Evolutionary conservation across 2,113 vertebrate species (phyloP), one percentile per base, ranked within the genome.

Genomic region (Brachypteracias leptosomus): DNA sequence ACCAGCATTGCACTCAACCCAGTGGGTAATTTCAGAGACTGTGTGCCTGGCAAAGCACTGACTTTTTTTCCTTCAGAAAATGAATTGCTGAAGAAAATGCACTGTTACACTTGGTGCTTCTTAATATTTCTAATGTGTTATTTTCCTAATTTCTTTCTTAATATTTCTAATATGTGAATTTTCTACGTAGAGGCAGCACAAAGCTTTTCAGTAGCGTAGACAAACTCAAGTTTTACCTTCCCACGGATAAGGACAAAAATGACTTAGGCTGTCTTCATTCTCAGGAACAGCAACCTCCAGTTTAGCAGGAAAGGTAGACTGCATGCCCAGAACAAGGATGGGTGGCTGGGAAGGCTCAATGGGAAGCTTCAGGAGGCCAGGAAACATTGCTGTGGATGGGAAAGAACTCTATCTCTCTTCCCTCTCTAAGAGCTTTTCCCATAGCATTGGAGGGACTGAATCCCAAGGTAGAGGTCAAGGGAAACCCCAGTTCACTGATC

Each of bases 291-390:
- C 83, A 79, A 58, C 18, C 8, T 63, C 15, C 33, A 31, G n/a
- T 63, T 58, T 25, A 63, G 35, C 58, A 57, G 62, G 35, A 90
- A n/a, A 67, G 38, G 29, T 4, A 20, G 35, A 19, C 36, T 35
- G 33, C 0, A 0, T 26, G 59, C 42, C 13, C 19, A 33, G 33
- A 63, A 40, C 1, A 4, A 59, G 26, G 58, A 58, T 5, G 5
- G 12, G 20, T 22, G 24, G 20, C 57, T 63, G 42, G 28, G 62
- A 75, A 59, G 63, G 33, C 44, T 86, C 47, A 24, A 4, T 9
- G 24, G 36, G 46, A 93, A 68, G 67, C 35, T 73, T 73, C 70
- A 70, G 81, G 46, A 85, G 49, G 40, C 18, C 9, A 8, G 19
- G 31, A 61, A 94, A 66, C 24, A 14, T 57, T 49, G 28, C 24